A percentile compares a stretch with the other conserved stretches of the same genome.
Conservation (phyloP, 2,888 invertebrate species). For the Trachelus troglodyta region DNA sequence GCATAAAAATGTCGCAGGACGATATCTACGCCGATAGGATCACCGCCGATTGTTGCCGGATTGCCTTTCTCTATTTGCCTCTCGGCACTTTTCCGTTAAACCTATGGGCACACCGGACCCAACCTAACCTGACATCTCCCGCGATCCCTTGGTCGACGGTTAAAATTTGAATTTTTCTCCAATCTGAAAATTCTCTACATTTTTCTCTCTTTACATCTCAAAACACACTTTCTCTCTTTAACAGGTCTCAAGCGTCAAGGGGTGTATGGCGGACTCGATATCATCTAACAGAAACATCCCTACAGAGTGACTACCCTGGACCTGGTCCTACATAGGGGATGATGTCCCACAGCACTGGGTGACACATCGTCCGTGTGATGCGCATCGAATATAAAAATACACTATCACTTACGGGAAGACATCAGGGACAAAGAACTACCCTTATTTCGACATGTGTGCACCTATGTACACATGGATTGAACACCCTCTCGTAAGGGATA, state of each 20-base stretch:
- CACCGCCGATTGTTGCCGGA: conserved; percentile 23
- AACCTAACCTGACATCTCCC: neutral
- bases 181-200: neutral
- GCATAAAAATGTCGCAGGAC: conserved; percentile 46
- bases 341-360: conserved; percentile 1
- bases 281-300: neutral
- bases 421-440: neutral
- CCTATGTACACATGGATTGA: conserved; percentile 13
- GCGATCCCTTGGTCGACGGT: neutral
- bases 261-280: neutral
- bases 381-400: conserved; percentile 25
- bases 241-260: neutral
- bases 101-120: neutral
- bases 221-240: neutral
- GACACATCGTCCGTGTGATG: conserved; percentile 21
- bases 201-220: neutral
- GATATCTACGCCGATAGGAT: conserved; percentile 29
- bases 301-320: neutral
- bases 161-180: neutral
- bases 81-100: neutral
- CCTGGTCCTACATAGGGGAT: neutral
- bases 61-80: conserved; percentile 2
- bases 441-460: conserved; percentile 3
- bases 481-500: conserved; percentile 21
- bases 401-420: conserved; percentile 20